Percentiles rank a stretch among this genome's conserved stretches.
phyloP scores from a whole-genome alignment of 2,888 invertebrate species.

The Erebia ligea region DNA sequence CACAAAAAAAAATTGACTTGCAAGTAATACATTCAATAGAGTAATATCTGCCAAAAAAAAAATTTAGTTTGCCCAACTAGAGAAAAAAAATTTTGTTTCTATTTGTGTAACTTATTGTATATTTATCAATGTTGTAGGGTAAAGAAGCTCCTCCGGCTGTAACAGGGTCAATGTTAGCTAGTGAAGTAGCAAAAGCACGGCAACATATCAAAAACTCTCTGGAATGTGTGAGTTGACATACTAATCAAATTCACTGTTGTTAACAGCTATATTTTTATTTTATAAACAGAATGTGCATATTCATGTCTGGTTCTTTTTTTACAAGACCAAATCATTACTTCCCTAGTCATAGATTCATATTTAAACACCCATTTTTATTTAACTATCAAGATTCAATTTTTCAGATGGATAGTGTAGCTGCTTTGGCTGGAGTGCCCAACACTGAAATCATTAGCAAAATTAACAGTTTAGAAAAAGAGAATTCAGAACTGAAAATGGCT shows the following conservation, averaged over 20 bases:
- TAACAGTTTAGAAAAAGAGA: constrained; percentile 83
- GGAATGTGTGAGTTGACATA: constrained; percentile 85
- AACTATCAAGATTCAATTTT: constrained; percentile 38
- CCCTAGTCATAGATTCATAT: too few species aligned
- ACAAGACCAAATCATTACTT: neutral
- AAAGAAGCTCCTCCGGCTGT: constrained; percentile 37
- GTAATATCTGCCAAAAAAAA: too few species aligned
- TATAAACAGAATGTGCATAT: too few species aligned
- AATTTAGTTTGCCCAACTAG: too few species aligned
- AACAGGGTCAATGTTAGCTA: constrained; percentile 85
- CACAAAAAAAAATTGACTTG: too few species aligned
- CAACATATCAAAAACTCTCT: constrained; percentile 91
- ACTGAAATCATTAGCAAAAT: constrained; percentile 83
- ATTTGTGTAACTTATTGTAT: neutral
- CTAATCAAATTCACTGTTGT: too few species aligned
- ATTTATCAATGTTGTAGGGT: constrained; percentile 22
- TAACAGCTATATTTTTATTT: too few species aligned
- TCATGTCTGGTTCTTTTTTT: too few species aligned
- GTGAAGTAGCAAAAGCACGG: constrained; percentile 93
- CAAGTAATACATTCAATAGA: too few species aligned
- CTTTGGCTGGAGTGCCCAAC: constrained; percentile 80
- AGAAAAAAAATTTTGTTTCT: too few species aligned
- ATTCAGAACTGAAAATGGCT: constrained; percentile 76
- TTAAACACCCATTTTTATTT: too few species aligned
- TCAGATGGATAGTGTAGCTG: constrained; percentile 87